Percentiles rank a stretch among this genome's conserved stretches.
phyloP scores from a whole-genome alignment of 2,797 vertebrate species.

The Miichthys miiuy region DNA sequence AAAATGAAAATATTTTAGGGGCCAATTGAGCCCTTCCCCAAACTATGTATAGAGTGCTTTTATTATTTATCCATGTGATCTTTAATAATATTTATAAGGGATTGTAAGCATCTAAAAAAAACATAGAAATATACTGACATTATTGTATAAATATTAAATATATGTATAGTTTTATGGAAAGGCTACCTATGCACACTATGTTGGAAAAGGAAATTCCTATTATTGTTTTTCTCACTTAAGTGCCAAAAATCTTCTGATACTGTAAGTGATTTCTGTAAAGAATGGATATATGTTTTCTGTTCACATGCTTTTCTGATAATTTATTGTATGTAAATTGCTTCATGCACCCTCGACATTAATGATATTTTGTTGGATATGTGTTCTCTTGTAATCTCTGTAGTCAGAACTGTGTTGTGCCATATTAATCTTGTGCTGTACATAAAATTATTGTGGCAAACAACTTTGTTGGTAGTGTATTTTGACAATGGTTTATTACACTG shows the following conservation, averaged over 20 bases:
- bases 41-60: constrained; percentile 29
- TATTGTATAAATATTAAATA: constrained; percentile 64
- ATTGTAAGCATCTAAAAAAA: constrained; percentile 40
- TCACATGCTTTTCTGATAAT: constrained; percentile 62
- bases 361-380: constrained; percentile 54
- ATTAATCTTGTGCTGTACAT: constrained; percentile 62
- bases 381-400: constrained; percentile 62
- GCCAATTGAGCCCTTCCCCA: constrained; percentile 12
- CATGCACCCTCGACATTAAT: constrained; percentile 65
- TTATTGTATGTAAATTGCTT: constrained; percentile 77
- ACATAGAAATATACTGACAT: constrained; percentile 46
- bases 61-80: constrained; percentile 36
- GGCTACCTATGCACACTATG: constrained; percentile 70
- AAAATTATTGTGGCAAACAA: constrained; percentile 53
- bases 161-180: constrained; percentile 74
- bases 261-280: constrained; percentile 66
- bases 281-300: constrained; percentile 40
- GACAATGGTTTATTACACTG: not conserved
- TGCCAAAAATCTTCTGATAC: constrained; percentile 73
- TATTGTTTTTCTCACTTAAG: constrained; percentile 66
- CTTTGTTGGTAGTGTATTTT: not conserved
- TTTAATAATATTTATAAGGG: constrained; percentile 65
- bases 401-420: constrained; percentile 54
- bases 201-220: constrained; percentile 48
- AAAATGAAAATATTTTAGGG: constrained; percentile 42